A percentile compares a stretch with the other conserved stretches of the same genome.
Evolutionary conservation across 2,797 vertebrate genomes (phyloP).

Genomic region (Cichlasoma orientale): DNA sequence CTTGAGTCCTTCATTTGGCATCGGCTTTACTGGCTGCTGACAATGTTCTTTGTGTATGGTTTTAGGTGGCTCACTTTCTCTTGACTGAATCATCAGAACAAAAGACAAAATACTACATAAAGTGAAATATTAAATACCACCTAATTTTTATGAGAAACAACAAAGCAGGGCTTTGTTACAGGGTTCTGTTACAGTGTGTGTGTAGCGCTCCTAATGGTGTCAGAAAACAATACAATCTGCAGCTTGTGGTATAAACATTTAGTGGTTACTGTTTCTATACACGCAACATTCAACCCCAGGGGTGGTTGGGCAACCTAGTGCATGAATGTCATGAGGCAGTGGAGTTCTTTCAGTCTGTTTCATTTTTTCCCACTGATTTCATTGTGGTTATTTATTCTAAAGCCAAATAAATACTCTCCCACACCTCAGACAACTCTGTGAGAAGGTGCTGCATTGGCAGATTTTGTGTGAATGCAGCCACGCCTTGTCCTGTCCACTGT

Average conservation of each 20-base stretch:
- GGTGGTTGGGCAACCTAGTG: too few species aligned
- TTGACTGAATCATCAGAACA: neutral
- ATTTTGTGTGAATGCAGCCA: neutral
- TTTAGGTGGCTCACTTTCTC: neutral
- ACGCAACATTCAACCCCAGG: too few species aligned
- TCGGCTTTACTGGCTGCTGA: too few species aligned
- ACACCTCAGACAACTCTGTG: neutral
- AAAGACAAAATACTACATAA: neutral
- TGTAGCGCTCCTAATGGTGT: neutral
- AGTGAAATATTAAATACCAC: neutral
- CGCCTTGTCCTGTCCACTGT: neutral
- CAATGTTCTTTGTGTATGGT: too few species aligned
- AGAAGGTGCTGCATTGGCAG: neutral
- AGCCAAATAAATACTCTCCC: neutral
- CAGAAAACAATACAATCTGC: neutral
- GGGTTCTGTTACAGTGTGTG: neutral
- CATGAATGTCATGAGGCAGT: neutral
- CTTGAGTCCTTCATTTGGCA: too few species aligned
- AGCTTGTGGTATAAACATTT: accelerated
- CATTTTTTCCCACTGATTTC: neutral
- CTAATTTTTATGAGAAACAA: neutral
- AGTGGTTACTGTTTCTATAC: neutral
- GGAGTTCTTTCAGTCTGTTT: neutral
- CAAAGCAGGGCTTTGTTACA: neutral
- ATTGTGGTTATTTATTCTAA: neutral